phyloP scores from a whole-genome alignment of 1,140 invertebrate genomes.

The Drosophila willistoni region DNA sequence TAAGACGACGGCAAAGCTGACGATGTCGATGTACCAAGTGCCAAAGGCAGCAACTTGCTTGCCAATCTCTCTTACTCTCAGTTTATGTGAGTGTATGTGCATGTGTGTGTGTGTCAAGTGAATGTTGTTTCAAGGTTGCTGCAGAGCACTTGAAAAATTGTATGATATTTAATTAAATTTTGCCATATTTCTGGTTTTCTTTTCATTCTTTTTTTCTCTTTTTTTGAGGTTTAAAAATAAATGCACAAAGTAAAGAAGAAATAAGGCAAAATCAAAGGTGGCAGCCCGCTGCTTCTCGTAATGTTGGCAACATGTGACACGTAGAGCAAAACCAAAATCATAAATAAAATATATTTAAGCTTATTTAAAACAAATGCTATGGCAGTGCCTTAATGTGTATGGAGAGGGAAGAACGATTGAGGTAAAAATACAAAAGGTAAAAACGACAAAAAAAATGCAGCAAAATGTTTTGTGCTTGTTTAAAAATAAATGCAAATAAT shows the following conservation, averaged over 20 bases:
- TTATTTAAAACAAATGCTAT: slow-evolving; percentile 3
- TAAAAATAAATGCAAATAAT: slow-evolving; percentile 44
- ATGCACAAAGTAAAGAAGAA: slow-evolving; percentile 65
- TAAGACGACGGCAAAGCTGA: slow-evolving; percentile 30
- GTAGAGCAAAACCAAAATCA: slow-evolving; percentile 36
- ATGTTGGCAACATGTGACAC: slow-evolving; percentile 22
- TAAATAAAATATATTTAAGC: slow-evolving; percentile 50
- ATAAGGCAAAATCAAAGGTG: slow-evolving; percentile 32
- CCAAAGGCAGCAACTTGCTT: slow-evolving; percentile 64
- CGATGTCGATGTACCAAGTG: slow-evolving; percentile 61
- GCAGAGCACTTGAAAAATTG: slow-evolving; percentile 60
- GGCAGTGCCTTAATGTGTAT: background rate
- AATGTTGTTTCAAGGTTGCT: slow-evolving; percentile 73
- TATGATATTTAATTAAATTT: slow-evolving; percentile 75
- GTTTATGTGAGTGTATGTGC: slow-evolving; percentile 18
- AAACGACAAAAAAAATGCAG: background rate
- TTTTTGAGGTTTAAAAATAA: slow-evolving; percentile 63
- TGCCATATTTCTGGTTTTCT: slow-evolving; percentile 59
- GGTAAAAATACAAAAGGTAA: background rate
- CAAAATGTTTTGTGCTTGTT: slow-evolving; percentile 13
- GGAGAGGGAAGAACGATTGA: background rate
- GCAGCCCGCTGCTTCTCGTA: slow-evolving; percentile 25
- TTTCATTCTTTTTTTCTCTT: slow-evolving; percentile 17
- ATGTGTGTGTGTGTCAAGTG: slow-evolving; percentile 52
- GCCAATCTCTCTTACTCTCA: slow-evolving; percentile 43